Conservation (phyloP, 2,113 vertebrate species). For the Holacanthus passer region DNA sequence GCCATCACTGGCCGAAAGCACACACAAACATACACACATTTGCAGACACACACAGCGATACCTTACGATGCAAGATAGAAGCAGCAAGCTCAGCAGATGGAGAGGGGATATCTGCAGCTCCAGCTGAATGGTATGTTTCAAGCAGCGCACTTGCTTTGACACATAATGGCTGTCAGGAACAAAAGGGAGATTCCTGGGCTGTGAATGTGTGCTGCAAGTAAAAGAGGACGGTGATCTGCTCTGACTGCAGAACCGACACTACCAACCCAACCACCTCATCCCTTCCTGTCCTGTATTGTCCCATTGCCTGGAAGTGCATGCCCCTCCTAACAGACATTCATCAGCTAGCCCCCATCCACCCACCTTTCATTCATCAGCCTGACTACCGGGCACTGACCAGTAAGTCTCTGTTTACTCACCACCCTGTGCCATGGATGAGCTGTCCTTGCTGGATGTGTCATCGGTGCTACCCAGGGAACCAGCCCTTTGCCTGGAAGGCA, state of each 20-base stretch:
- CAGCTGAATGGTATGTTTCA: conserved; percentile 30
- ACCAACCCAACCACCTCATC: neutral
- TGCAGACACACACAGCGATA: conserved; percentile 11
- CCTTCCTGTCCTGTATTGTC: conserved; percentile 32
- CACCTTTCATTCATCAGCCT: conserved; percentile 31
- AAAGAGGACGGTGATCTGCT: conserved; percentile 25
- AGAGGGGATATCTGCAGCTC: neutral
- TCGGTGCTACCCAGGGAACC: conserved; percentile 20
- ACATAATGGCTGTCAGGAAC: conserved; percentile 13
- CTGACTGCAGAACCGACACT: conserved; percentile 4
- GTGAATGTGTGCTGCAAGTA: conserved; percentile 28
- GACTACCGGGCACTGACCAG: conserved; percentile 39
- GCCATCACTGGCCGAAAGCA: conserved; percentile 50
- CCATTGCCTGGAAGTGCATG: conserved; percentile 58
- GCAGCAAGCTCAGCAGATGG: conserved; percentile 17
- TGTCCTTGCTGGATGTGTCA: conserved; percentile 57
- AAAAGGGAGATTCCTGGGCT: conserved; percentile 48
- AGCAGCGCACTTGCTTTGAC: conserved; percentile 25
- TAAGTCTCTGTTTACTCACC: conserved; percentile 54
- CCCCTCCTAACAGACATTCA: conserved; percentile 17
- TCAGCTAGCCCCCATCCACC: conserved; percentile 20
- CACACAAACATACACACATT: conserved; percentile 34
- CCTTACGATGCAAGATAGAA: neutral
- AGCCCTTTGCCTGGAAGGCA: conserved; percentile 52
- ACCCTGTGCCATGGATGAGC: conserved; percentile 48